Evolutionary conservation across 2,797 vertebrate genomes (phyloP), one percentile per base, ranked within the genome.

Genomic region (Acanthurus tractus): DNA sequence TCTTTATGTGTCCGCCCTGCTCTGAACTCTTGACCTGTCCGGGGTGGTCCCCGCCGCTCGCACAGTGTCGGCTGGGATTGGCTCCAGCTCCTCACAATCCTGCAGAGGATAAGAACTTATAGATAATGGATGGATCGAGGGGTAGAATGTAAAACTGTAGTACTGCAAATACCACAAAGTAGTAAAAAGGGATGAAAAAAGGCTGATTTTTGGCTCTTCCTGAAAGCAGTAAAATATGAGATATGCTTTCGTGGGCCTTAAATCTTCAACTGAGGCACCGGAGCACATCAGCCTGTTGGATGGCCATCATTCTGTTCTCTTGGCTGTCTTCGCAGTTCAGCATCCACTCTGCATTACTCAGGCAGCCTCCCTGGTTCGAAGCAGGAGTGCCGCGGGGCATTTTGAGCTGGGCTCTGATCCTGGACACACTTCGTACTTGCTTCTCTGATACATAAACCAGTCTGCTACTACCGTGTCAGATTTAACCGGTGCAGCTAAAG

Each of bases 221-320:
- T 81, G 25, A 63, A 78, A 61, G 77, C 54, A 85, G 54, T 88
- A 82, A 85, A 89, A 88, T 70, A 49, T 68, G 58, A 82, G 44
- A 78, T 71, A 34, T 72, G 52, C 45, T 84, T 85, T 87, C 65
- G 81, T 55, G 61, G 76, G 74, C 54, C 48, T 75, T 59, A 65
- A 70, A 69, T 64, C 81, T 81, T 50, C 63, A 62, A 49, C 53
- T 14, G 74, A 78, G 42, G 57, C 77, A 38, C 77, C 70, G 66
- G 53, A 81, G 75, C 65, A 10, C 55, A 61, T 86, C 71, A 36
- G 46, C 56, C 20, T 44, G 57, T 72, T 86, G 78, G 77, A 88
- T 5, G 55, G 70, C 76, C 67, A 73, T 84, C 69, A 69, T 53
- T 86, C 67, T 82, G 56, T 53, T 83, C 49, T 82, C 58, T 78